Percentiles rank a stretch among this genome's conserved stretches.
phyloP scores from a whole-genome alignment of 2,797 vertebrate genomes.

The Coreius guichenoti region DNA sequence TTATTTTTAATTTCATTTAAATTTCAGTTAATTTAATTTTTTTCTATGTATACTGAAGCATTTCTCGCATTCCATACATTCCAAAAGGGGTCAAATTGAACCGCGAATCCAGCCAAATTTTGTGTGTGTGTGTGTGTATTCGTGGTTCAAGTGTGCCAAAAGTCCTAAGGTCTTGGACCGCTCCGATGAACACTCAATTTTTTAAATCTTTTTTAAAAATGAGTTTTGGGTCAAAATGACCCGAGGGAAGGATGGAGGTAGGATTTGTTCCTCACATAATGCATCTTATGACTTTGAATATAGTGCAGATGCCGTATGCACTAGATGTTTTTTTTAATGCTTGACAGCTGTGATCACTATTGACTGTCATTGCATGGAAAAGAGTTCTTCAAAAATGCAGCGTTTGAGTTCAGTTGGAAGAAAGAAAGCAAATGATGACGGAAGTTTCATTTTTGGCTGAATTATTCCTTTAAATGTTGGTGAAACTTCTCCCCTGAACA shows the following conservation, averaged over 20 bases:
- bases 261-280: neutral
- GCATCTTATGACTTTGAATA: neutral
- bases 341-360: neutral
- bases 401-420: neutral
- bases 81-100: too few species aligned
- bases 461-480: constrained; percentile 33
- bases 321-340: neutral
- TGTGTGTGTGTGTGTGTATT: too few species aligned
- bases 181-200: too few species aligned
- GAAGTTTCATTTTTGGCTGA: neutral
- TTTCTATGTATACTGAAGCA: too few species aligned
- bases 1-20: too few species aligned
- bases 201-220: too few species aligned
- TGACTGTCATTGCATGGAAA: neutral
- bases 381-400: neutral
- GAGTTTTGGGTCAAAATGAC: too few species aligned
- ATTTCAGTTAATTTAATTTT: too few species aligned
- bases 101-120: too few species aligned
- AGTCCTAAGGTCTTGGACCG: too few species aligned
- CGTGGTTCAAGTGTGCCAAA: too few species aligned
- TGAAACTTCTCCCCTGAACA: constrained; percentile 41
- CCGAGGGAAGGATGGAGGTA: neutral
- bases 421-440: neutral
- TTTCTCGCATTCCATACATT: too few species aligned
- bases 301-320: neutral